phyloP scores from a whole-genome alignment of 2,113 vertebrate genomes.

The Macroglossus sobrinus region DNA sequence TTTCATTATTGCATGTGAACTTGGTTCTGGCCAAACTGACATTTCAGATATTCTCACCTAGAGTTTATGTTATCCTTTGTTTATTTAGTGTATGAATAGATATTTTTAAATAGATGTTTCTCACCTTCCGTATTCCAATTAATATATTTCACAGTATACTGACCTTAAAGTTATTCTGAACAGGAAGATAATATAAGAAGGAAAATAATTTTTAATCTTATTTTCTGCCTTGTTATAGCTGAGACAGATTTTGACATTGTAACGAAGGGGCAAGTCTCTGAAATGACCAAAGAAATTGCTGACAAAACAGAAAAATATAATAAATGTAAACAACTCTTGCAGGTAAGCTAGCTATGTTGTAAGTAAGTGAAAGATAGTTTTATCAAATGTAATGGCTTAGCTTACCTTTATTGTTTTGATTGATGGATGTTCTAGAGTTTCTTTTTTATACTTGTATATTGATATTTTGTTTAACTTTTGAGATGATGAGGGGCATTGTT shows the following conservation, averaged over 20 bases:
- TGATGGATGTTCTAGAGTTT: background rate
- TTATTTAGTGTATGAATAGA: background rate
- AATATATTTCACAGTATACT: background rate
- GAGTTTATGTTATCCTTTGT: background rate
- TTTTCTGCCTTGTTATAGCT: constrained; percentile 81
- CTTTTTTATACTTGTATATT: background rate
- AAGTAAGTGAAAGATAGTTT: constrained; percentile 28
- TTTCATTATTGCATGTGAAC: constrained; percentile 3
- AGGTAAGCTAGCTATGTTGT: constrained; percentile 84
- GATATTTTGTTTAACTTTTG: background rate
- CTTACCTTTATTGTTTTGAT: background rate
- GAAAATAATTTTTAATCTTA: constrained; percentile 30
- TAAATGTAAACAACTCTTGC: constrained; percentile 94
- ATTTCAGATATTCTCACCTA: constrained; percentile 10
- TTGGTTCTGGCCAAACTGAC: constrained; percentile 22
- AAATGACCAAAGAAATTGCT: constrained; percentile 92
- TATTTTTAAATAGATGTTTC: background rate
- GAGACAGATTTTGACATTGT: constrained; percentile 89
- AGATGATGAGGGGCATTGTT: background rate
- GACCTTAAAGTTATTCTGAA: constrained; percentile 7
- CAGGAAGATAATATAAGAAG: background rate
- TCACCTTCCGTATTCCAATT: background rate
- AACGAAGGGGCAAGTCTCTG: constrained; percentile 91
- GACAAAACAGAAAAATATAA: constrained; percentile 95
- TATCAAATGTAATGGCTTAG: constrained; percentile 4